Evolutionary conservation across 2,888 invertebrate genomes (phyloP).

Genomic region (Chromoteleia sp.): DNA sequence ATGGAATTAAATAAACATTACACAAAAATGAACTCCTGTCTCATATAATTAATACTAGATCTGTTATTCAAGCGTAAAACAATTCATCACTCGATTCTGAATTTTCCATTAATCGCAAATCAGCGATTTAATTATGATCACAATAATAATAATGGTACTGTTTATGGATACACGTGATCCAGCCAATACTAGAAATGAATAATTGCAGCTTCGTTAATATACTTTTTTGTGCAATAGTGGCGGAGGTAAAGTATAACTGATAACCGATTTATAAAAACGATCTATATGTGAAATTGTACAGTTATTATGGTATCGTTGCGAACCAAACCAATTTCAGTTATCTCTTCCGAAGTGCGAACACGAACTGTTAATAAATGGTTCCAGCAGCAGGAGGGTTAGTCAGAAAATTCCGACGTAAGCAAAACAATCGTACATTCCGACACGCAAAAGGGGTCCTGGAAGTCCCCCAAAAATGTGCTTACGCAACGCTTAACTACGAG

Average conservation of each 20-base stretch:
- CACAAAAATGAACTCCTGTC: too few species aligned
- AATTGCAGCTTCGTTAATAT: too few species aligned
- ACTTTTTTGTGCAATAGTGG: neutral
- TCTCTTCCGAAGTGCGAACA: constrained; percentile 38
- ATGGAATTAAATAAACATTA: neutral
- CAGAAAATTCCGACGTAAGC: constrained; percentile 38
- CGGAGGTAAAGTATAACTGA: neutral
- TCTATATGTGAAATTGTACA: neutral
- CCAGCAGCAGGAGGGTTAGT: constrained; percentile 29
- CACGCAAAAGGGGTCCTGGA: constrained; percentile 10
- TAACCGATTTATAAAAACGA: neutral
- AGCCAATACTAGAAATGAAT: too few species aligned
- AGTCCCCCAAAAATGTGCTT: constrained; percentile 35
- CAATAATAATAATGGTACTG: too few species aligned
- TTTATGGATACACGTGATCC: too few species aligned
- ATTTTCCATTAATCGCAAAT: too few species aligned
- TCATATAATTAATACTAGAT: too few species aligned
- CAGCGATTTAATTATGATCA: too few species aligned
- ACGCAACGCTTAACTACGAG: constrained; percentile 4
- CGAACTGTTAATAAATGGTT: constrained; percentile 43
- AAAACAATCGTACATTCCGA: constrained; percentile 39
- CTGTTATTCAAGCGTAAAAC: too few species aligned
- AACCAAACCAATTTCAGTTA: constrained; percentile 21
- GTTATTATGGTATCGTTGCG: neutral
- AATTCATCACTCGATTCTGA: too few species aligned